Conservation (phyloP, 2,113 vertebrate genomes). For the Dasyurus viverrinus region DNA sequence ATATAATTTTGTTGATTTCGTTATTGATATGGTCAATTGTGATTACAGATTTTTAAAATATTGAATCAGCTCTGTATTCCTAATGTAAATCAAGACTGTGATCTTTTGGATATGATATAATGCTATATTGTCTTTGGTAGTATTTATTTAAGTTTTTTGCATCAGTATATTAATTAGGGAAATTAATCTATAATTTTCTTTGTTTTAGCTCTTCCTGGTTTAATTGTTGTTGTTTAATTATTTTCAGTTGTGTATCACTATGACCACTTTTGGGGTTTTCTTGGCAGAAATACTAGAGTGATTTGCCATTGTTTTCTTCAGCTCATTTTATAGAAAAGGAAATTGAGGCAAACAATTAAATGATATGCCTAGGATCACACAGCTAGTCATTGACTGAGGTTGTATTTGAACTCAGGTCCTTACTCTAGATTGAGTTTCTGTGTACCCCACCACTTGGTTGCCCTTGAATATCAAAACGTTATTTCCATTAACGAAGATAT, state of each 20-base stretch:
- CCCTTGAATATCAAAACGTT: neutral
- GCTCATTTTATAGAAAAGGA: no score
- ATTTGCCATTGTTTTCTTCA: no score
- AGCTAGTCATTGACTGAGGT: neutral
- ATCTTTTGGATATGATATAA: neutral
- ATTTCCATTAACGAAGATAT: neutral
- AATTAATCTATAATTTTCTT: neutral
- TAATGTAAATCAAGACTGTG: neutral
- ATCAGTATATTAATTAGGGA: neutral
- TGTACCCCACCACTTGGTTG: neutral
- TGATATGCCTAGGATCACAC: neutral
- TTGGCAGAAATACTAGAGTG: no score
- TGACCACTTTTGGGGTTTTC: no score
- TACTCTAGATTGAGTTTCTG: neutral
- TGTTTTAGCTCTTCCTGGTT: neutral
- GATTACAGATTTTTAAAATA: neutral
- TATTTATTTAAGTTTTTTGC: neutral
- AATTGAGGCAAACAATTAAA: no score
- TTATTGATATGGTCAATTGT: neutral
- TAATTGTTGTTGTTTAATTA: neutral
- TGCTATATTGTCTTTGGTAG: neutral
- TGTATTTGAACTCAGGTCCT: neutral
- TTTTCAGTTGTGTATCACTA: no score
- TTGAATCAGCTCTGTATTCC: neutral
- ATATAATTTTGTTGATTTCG: neutral